Evolutionary conservation across 2,888 invertebrate species (phyloP), one percentile per base, ranked within the genome.

Genomic region (Agriopis marginaria): DNA sequence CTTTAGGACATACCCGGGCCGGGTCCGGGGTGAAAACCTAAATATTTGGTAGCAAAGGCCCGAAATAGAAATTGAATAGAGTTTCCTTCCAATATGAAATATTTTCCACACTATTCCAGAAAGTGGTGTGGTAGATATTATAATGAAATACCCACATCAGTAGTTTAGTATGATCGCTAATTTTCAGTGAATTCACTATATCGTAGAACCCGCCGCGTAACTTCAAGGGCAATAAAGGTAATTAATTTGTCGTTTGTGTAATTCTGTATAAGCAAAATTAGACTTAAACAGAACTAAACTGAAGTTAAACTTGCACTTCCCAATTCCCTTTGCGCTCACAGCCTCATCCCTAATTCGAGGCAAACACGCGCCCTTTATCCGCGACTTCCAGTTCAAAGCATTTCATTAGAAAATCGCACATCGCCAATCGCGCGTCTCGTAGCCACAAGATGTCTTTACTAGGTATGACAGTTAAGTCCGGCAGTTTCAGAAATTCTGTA

Each of bases 381-480:
- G 39, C 50, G 63, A 54, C 23, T 59, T 63, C 39, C 63, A 60
- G 11, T 60, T 45, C 54, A 49, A 32, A 51, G 56, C 55, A 58
- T 69, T 69, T 69, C 68, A 69, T 69, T 65, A 69, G 64, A 65
- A 63, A 69, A 69, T 69, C 64, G 64, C 64, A 61, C 61, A 56
- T 61, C 64, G 50, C 50, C 64, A 69, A 69, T 69, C 60, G 60
- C 64, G 68, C 68, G 68, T 60, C 53, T 54, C 68, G 50, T 55
- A 55, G 44, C 55, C 60, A 11, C 60, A 64, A 55, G 60, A 69
- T 56, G 61, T 69, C 55, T 53, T 60, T 45, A 44, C 14, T 50
- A 63, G 68, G 60, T 12, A 60, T 63, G 17, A 10, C 5, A 7
- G 0, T 14, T n/a, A n/a, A 56, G 14, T 32, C 61, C 66, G 66